Evolutionary conservation across 2,888 invertebrate genomes (phyloP), one percentile per base, ranked within the genome.

Genomic region (Parapristionchus giblindavisi): DNA sequence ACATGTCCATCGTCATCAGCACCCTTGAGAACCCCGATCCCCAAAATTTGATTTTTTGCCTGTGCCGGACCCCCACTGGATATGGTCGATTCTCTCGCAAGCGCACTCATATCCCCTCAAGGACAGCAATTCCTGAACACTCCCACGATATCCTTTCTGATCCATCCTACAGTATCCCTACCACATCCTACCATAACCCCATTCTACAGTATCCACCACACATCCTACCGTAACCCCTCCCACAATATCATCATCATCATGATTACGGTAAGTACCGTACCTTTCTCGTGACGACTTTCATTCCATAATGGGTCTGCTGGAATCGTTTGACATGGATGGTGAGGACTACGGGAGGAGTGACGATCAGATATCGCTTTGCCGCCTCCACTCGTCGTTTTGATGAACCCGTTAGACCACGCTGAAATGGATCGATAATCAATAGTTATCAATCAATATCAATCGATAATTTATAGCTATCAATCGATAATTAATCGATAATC

Each of bases 241-340:
- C 34, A 54, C 5, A 34, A 6, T 24, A 4, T n/a, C n/a, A n/a
- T n/a, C n/a, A n/a, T n/a, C n/a, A n/a, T n/a, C n/a, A n/a, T n/a
- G n/a, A n/a, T 8, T 36, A 24, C 32, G 14, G 75, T 51, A 63
- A 1, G 11, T 27, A 61, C 34, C 61, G 29, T 36, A 71, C 71
- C 72, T 72, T 72, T 21, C 60, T 43, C 8, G 52, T 36, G 14
- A 54, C 29, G 14, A 34, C 24, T 48, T 68, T 61, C 24, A 34
- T 38, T 11, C 68, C 73, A 3, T 34, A 24, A 24, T 60, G 43
- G 5, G 79, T 90, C 87, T 95, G 92, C 90, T 96, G 95, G 90
- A 98, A 99, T 78, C 98, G 91, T 89, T 99, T 99, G 79, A 99
- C 90, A 88, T 99, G 98, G 32, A 99, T 90, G 74, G 97, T 98